Base-by-base conservation (phyloP, 2,113 vertebrate species). In the Mus pahari region DNA sequence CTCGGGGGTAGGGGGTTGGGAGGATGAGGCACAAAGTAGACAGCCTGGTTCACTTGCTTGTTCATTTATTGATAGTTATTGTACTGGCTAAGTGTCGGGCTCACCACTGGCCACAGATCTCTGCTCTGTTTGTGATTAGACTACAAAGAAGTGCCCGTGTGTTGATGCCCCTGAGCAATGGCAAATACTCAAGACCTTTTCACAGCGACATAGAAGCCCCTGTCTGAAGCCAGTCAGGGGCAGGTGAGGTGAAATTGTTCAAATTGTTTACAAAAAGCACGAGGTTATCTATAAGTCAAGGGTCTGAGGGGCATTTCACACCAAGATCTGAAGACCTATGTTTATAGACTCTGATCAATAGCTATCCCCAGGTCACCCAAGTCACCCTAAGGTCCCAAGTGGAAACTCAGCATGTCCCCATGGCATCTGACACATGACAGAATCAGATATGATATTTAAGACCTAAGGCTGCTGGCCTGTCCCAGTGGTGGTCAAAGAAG, bases 361-460 rank as follows among this genome's bases (percentile, higher is more conserved):
- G 58, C 58, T 39, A 73, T 2, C n/a, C 3, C 2, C 7, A 53
- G 73, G 53, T 83, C 19, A 70, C 4, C 48, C 73, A 86, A 88
- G 39, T 73, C 77, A 95, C 22, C 84, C 81, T 55, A 24, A 24
- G 58, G 33, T 39, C 31, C 71, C 11, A 3, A 50, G 48, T 48
- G 50, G 36, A 86, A 79, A 36, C 19, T 58, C 48, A 50, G 1
- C 26, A 45, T 60, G 45, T 93, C 16, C 36, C 4, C 20, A 22
- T 87, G 48, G 50, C 39, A 62, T 26, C 58, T 7, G 79, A 84
- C 10, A 13, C 17, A 22, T 3, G 19, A 33, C 17, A 31, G 48
- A 92, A 19, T 94, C 75, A 91, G 73, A 86, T 91, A 91, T 5
- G 9, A n/a, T 31, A 86, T 74, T 91, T 75, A n/a, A 79, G 53